Conservation (phyloP, 2,797 vertebrate genomes). For the Phoebastria nigripes region DNA sequence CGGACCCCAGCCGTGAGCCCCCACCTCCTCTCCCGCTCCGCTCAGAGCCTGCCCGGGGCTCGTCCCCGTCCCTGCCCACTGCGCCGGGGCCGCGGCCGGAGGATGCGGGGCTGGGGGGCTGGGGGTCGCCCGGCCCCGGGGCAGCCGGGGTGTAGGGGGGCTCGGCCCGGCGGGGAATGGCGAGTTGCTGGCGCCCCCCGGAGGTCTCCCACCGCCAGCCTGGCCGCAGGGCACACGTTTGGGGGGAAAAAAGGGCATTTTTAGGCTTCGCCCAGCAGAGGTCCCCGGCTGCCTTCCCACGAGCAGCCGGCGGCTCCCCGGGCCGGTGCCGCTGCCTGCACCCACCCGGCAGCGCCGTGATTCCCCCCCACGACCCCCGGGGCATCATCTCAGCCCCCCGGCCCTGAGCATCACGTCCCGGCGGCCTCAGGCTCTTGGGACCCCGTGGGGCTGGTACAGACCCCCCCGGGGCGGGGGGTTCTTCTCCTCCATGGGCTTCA, state of each 20-base stretch:
- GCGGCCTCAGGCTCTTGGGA: background rate
- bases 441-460: background rate
- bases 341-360: background rate
- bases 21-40: background rate
- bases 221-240: background rate
- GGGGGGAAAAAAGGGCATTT: background rate
- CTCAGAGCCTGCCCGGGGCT: background rate
- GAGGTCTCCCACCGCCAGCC: background rate
- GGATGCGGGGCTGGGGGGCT: background rate
- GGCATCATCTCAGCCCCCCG: background rate
- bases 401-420: background rate
- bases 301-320: no score
- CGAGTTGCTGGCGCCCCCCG: background rate
- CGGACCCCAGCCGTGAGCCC: background rate
- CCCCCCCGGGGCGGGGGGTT: no score
- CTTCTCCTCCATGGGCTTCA: background rate
- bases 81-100: no score
- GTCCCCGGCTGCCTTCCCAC: slow-evolving; percentile 2
- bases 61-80: no score
- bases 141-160: background rate
- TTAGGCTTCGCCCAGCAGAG: slow-evolving; percentile 27
- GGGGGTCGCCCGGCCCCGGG: no score
- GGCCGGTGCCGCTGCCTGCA: background rate
- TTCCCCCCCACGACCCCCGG: background rate
- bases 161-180: background rate